These are phyloP conservation scores for Scyliorhinus canicula DNA, from an alignment of 2,797 vertebrate genomes.

Conservation along the genomic window DNA sequence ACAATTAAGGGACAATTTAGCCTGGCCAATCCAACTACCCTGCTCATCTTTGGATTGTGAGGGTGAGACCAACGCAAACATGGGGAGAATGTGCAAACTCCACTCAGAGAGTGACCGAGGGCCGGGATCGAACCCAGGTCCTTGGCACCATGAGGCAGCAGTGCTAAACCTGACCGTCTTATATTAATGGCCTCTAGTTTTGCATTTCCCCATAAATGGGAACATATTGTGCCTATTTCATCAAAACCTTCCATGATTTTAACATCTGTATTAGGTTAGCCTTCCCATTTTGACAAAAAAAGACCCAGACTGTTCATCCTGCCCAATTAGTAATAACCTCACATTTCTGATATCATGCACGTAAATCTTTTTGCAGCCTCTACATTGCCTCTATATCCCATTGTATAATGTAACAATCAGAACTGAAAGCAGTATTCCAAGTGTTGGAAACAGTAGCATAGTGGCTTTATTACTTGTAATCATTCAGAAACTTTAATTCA, in stretches of 20 bases:
- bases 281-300: too few species aligned
- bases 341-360: background rate
- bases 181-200: background rate
- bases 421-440: background rate
- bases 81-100: too few species aligned
- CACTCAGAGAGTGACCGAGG: too few species aligned
- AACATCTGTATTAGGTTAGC: background rate
- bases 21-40: too few species aligned
- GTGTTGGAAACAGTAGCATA: background rate
- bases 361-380: background rate
- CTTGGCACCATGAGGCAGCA: too few species aligned
- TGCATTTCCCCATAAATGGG: background rate
- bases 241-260: background rate
- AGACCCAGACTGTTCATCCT: background rate
- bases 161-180: too few species aligned
- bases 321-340: background rate
- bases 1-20: too few species aligned
- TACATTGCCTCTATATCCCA: background rate
- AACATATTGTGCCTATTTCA: background rate
- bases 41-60: too few species aligned
- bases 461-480: background rate
- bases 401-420: background rate
- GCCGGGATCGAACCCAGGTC: too few species aligned
- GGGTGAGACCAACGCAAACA: too few species aligned
- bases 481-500: background rate